These are phyloP conservation scores for Teleogryllus occipitalis DNA, from an alignment of 1,140 invertebrate genomes.

Conservation along the genomic window DNA sequence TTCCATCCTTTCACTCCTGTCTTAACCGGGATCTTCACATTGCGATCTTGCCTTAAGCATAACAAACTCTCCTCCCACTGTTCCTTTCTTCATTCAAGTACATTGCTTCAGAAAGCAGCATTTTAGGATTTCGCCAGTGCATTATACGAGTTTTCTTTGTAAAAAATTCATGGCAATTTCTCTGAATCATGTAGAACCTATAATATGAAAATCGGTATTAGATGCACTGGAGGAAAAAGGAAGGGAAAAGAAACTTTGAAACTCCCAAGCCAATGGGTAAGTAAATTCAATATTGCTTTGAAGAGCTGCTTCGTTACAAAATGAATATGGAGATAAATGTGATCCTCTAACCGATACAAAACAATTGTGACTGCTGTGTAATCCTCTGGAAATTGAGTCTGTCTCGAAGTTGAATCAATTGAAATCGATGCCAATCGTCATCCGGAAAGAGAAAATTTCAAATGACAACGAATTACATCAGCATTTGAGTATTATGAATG, in stretches of 20 bases:
- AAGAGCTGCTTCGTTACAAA: not conserved
- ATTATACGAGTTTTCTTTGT: no score
- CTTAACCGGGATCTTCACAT: no score
- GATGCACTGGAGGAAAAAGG: not conserved
- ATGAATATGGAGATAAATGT: not conserved
- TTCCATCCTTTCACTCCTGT: no score
- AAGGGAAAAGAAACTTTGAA: not conserved
- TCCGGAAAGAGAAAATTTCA: no score
- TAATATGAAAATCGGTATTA: not conserved
- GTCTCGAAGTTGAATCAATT: not conserved
- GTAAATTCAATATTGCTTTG: constrained; percentile 1
- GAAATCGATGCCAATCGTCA: not conserved
- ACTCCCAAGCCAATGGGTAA: not conserved
- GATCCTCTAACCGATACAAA: not conserved
- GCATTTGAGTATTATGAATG: no score
- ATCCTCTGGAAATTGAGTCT: not conserved
- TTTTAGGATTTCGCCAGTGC: no score
- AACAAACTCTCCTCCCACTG: no score
- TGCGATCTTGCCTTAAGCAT: no score
- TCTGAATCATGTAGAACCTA: not conserved
- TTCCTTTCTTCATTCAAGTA: no score
- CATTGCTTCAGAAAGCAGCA: no score
- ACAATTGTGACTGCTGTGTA: not conserved
- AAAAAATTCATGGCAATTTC: not conserved
- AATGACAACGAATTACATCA: no score